Evolutionary conservation across 2,888 invertebrate genomes (phyloP), one percentile per base, ranked within the genome.

Genomic region (Tuta absoluta): DNA sequence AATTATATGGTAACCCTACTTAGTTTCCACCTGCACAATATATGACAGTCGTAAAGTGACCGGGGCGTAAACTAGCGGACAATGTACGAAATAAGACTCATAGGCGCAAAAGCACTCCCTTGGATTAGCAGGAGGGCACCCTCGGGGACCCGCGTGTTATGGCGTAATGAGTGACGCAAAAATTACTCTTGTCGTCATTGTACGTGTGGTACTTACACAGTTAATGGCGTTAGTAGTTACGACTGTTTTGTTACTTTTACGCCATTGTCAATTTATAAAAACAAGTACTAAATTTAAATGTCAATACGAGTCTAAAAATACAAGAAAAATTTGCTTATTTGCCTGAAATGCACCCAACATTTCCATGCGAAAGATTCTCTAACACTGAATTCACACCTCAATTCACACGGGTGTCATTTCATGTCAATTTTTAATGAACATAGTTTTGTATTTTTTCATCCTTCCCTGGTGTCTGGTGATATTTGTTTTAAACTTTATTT

Each of bases 71-170:
- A 45, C 2, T 11, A 17, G 5, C 45, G 17, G 45, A n/a, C 41
- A 3, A 17, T 45, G n/a, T 45, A 45, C 17, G 4, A 45, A 17
- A 45, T n/a, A 17, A 45, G 45, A 17, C 17, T 4, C n/a, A 17
- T 45, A 45, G 45, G 45, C 45, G n/a, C n/a, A 17, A 45, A 45
- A 45, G 45, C 45, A 45, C 45, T 45, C 45, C 45, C 45, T 45
- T 45, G 45, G 45, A 45, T 45, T 45, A 45, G 45, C 45, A 10
- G n/a, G 4, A 45, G 45, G 17, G 45, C 45, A 45, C 45, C 45
- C 45, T n/a, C 8, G 45, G 17, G n/a, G 17, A 45, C 17, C n/a
- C 17, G 45, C 17, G 45, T 17, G 17, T 45, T 45, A 45, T 45
- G 17, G 17, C 17, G 17, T 45, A 45, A 45, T 45, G 45, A 17